A percentile compares a stretch with the other conserved stretches of the same genome.
These are phyloP conservation scores for Gnathonemus echidnorhynchus DNA, from an alignment of 2,113 vertebrate species.

Conservation along the genomic window DNA sequence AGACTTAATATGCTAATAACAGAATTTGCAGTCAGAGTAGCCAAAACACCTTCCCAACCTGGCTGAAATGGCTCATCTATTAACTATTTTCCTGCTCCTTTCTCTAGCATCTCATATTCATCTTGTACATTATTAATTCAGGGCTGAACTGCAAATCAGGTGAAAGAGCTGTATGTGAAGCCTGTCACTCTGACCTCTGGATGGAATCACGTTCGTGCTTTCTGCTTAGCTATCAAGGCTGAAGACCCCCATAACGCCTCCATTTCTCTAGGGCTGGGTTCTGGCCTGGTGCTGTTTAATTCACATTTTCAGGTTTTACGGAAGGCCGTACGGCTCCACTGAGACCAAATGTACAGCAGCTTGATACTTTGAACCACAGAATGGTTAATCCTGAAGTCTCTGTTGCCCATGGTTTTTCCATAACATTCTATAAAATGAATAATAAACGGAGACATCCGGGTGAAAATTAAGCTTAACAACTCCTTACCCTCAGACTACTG, in stretches of 20 bases:
- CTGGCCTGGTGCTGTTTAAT: background rate
- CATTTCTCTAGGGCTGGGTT: background rate
- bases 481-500: background rate
- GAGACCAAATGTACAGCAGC: background rate
- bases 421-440: background rate
- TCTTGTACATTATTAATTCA: slow-evolving; percentile 29
- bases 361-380: background rate
- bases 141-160: slow-evolving; percentile 33
- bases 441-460: background rate
- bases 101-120: slow-evolving; percentile 29
- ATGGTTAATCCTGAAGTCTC: background rate
- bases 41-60: slow-evolving; percentile 22
- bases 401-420: background rate
- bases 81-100: slow-evolving; percentile 21
- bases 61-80: slow-evolving; percentile 1
- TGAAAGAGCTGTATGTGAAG: slow-evolving; percentile 24
- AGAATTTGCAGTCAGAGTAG: slow-evolving; percentile 35
- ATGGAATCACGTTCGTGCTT: slow-evolving; percentile 23
- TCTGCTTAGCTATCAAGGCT: slow-evolving; percentile 18
- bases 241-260: background rate
- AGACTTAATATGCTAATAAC: slow-evolving; percentile 37
- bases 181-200: slow-evolving; percentile 25
- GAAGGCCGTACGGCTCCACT: background rate
- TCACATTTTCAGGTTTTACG: background rate
- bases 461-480: background rate